Percentiles rank a stretch among this genome's conserved stretches.
phyloP scores from a whole-genome alignment of 2,113 vertebrate species.

The Bungarus multicinctus region DNA sequence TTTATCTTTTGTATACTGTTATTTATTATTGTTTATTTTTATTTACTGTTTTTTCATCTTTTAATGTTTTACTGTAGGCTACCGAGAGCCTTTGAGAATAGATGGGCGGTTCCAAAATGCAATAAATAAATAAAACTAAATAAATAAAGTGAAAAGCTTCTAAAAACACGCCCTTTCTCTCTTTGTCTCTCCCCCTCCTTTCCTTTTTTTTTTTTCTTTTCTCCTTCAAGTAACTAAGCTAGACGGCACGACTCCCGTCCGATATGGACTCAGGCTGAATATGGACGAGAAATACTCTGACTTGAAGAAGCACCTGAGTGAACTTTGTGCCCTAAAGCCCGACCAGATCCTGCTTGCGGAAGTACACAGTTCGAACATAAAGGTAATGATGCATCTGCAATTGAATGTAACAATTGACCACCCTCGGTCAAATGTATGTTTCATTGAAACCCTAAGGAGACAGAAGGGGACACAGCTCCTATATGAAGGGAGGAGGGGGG shows the following conservation, averaged over 20 bases:
- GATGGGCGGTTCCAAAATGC: neutral
- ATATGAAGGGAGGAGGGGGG: neutral
- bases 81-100: neutral
- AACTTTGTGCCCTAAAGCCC: slow-evolving; percentile 89
- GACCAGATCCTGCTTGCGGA: slow-evolving; percentile 96
- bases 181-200: neutral
- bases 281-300: slow-evolving; percentile 98
- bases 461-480: neutral
- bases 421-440: neutral
- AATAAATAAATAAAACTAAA: neutral
- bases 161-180: neutral
- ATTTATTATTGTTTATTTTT: neutral
- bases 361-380: slow-evolving; percentile 94
- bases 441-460: neutral
- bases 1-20: no score
- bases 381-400: slow-evolving; percentile 67
- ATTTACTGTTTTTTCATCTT: neutral
- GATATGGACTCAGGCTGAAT: slow-evolving; percentile 90
- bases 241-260: slow-evolving; percentile 91
- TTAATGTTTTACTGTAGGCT: neutral
- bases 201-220: neutral
- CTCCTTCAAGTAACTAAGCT: slow-evolving; percentile 85
- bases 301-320: slow-evolving; percentile 93
- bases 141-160: neutral
- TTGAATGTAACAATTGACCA: neutral